phyloP scores from a whole-genome alignment of 2,888 invertebrate species.

The Epistrophe grossulariae region DNA sequence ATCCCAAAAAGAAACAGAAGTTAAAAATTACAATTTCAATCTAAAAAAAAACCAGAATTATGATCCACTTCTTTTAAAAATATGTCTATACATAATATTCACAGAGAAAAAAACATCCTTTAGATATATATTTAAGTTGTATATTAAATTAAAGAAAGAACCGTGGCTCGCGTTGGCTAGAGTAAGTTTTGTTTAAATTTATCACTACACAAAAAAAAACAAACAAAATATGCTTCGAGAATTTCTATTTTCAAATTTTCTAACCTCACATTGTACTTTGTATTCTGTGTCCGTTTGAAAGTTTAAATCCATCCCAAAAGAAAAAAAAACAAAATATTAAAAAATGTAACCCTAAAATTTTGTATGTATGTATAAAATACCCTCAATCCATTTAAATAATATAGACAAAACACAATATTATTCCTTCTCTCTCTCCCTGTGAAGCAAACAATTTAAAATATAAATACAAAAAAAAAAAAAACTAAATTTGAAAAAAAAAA shows the following conservation, averaged over 20 bases:
- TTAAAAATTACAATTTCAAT: background rate
- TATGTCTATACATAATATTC: background rate
- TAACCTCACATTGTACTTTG: constrained; percentile 15
- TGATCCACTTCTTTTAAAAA: background rate
- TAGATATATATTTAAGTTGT: background rate
- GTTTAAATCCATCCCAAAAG: constrained; percentile 18
- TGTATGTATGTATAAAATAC: background rate
- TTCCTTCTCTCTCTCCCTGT: constrained; percentile 38
- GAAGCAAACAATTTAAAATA: constrained; percentile 40
- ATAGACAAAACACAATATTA: constrained; percentile 43
- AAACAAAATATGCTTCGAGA: constrained; percentile 81
- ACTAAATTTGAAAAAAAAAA: constrained; percentile 28
- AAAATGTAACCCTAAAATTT: background rate
- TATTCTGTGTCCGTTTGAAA: constrained; percentile 30
- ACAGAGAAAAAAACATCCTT: background rate
- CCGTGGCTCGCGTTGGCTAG: constrained; percentile 60
- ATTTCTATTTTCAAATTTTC: constrained; percentile 80
- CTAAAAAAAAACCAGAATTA: background rate
- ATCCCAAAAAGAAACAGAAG: background rate
- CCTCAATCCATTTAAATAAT: constrained; percentile 18
- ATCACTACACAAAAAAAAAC: constrained; percentile 15
- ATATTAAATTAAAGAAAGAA: constrained; percentile 23
- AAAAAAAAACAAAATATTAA: background rate
- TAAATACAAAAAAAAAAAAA: constrained; percentile 17
- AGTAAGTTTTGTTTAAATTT: constrained; percentile 45